phyloP scores from a whole-genome alignment of 1,140 invertebrate species.

The Xylocopa sonorina region DNA sequence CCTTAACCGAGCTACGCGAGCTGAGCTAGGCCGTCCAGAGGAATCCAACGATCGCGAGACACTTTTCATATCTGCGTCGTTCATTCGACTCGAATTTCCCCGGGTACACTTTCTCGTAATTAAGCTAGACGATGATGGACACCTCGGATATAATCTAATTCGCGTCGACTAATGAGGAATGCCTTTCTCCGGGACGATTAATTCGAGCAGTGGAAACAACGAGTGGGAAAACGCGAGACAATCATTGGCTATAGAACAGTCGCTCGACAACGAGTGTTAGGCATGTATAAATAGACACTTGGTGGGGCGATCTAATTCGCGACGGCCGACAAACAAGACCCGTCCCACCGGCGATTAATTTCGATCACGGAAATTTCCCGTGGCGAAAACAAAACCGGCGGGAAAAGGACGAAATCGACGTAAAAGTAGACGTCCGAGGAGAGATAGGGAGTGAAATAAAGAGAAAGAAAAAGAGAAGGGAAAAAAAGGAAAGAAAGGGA shows the following conservation, averaged over 20 bases:
- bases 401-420: no score
- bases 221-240: no score
- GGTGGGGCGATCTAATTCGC: no score
- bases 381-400: no score
- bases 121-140: background rate
- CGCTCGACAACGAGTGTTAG: no score
- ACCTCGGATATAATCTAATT: slow-evolving; percentile 5
- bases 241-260: no score
- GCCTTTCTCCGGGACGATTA: slow-evolving; percentile 14
- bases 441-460: slow-evolving; percentile 10
- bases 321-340: no score
- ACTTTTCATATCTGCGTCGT: background rate
- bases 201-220: slow-evolving; percentile 12
- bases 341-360: no score
- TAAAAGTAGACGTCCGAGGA: background rate
- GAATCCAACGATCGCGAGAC: no score
- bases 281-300: no score
- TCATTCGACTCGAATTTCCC: background rate
- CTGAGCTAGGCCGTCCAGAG: no score
- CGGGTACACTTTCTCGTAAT: background rate
- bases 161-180: slow-evolving; percentile 14
- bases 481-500: background rate
- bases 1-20: background rate
- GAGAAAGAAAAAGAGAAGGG: slow-evolving; percentile 1
- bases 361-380: no score